Conservation (phyloP, 2,113 vertebrate genomes). For the Chloropsis hardwickii region DNA sequence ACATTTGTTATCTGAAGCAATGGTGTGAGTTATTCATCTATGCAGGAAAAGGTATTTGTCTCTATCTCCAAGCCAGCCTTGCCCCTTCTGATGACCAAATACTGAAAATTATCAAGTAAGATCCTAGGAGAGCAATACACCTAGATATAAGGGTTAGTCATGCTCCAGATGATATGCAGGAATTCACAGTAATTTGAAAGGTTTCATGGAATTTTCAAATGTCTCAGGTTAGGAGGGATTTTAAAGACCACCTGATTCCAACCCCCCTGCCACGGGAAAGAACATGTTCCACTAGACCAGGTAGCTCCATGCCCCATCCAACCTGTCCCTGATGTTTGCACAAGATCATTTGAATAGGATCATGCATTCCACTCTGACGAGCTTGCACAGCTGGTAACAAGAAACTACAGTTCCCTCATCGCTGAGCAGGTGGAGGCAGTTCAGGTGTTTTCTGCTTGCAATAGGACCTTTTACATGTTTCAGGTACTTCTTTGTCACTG, state of each 20-base stretch:
- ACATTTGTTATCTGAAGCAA: background rate
- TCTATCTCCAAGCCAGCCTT: background rate
- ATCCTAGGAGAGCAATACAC: background rate
- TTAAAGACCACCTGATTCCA: background rate
- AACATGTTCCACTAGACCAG: background rate
- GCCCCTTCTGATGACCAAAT: background rate
- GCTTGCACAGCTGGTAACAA: rapidly evolving
- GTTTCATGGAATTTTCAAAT: background rate
- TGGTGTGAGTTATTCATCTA: background rate
- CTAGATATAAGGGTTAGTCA: background rate
- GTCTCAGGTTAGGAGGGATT: background rate
- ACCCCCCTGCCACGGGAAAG: rapidly evolving
- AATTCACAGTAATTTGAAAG: background rate
- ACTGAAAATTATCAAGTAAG: background rate
- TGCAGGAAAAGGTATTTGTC: background rate
- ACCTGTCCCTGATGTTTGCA: background rate
- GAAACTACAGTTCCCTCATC: background rate
- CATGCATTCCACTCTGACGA: background rate
- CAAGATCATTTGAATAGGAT: background rate
- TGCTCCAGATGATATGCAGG: background rate
- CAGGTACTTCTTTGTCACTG: background rate
- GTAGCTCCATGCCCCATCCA: background rate
- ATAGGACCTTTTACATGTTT: background rate
- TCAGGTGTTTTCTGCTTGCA: background rate
- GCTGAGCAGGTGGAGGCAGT: background rate